phyloP scores from a whole-genome alignment of 2,888 invertebrate genomes.

The Heliconius ethilla region DNA sequence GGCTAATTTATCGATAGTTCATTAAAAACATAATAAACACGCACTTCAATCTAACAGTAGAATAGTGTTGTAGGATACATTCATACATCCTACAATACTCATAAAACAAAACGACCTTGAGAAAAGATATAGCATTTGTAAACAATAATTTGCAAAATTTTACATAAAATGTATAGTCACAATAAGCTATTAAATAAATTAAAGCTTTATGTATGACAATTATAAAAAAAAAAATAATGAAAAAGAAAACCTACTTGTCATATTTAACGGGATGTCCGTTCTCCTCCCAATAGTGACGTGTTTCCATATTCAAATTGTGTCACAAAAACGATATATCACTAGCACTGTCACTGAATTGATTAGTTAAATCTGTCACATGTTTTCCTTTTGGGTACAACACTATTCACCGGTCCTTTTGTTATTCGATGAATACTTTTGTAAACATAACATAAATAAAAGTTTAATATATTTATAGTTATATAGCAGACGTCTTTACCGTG shows the following conservation, averaged over 20 bases:
- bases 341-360: slow-evolving; percentile 53
- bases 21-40: background rate
- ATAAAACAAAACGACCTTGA: slow-evolving; percentile 28
- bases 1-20: background rate
- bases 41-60: background rate
- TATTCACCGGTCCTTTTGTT: slow-evolving; percentile 36
- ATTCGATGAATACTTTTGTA: slow-evolving; percentile 47
- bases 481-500: slow-evolving; percentile 52
- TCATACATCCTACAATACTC: background rate
- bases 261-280: slow-evolving; percentile 73
- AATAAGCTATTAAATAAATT: background rate
- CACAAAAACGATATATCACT: slow-evolving; percentile 58
- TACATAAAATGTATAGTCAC: background rate
- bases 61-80: background rate
- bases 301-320: slow-evolving; percentile 71
- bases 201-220: background rate
- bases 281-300: slow-evolving; percentile 75
- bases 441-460: slow-evolving; percentile 48
- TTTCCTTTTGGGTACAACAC: slow-evolving; percentile 51
- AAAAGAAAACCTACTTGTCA: slow-evolving; percentile 66
- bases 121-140: slow-evolving; percentile 15
- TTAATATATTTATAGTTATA: slow-evolving; percentile 47
- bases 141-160: slow-evolving; percentile 5
- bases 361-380: slow-evolving; percentile 54
- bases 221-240: too few species aligned